A percentile compares a stretch with the other conserved stretches of the same genome.
Conservation (phyloP, 2,113 vertebrate species). For the Equus przewalskii region DNA sequence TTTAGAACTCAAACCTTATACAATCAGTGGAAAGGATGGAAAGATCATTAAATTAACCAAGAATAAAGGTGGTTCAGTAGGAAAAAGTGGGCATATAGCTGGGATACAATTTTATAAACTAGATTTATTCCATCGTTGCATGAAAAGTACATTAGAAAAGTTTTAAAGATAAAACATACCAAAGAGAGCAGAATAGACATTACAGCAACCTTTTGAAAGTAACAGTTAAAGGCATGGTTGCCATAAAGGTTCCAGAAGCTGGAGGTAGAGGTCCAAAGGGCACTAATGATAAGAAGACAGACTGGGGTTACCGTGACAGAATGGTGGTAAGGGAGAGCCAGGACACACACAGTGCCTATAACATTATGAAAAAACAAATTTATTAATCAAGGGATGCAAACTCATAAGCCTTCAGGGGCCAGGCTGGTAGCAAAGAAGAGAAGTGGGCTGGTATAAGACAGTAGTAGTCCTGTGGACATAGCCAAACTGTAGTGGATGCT, state of each 20-base stretch:
- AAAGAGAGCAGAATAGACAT: slow-evolving; percentile 50
- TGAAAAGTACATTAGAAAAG: slow-evolving; percentile 52
- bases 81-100: slow-evolving; percentile 41
- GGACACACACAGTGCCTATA: neutral
- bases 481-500: neutral
- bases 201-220: slow-evolving; percentile 42
- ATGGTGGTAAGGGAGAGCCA: slow-evolving; percentile 31
- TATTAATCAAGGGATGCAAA: slow-evolving; percentile 48
- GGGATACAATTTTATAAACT: slow-evolving; percentile 49
- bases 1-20: slow-evolving; percentile 66
- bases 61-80: slow-evolving; percentile 47
- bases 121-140: slow-evolving; percentile 57
- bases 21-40: slow-evolving; percentile 49
- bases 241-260: slow-evolving; percentile 40
- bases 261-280: neutral
- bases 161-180: slow-evolving; percentile 58
- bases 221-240: slow-evolving; percentile 45
- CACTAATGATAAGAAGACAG: slow-evolving; percentile 29
- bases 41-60: slow-evolving; percentile 54
- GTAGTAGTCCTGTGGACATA: neutral
- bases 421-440: slow-evolving; percentile 26
- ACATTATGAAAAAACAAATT: slow-evolving; percentile 52
- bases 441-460: slow-evolving; percentile 31
- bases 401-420: neutral
- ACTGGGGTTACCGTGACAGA: neutral